phyloP scores from a whole-genome alignment of 2,797 vertebrate genomes.

The Pipistrellus pipistrellus region DNA sequence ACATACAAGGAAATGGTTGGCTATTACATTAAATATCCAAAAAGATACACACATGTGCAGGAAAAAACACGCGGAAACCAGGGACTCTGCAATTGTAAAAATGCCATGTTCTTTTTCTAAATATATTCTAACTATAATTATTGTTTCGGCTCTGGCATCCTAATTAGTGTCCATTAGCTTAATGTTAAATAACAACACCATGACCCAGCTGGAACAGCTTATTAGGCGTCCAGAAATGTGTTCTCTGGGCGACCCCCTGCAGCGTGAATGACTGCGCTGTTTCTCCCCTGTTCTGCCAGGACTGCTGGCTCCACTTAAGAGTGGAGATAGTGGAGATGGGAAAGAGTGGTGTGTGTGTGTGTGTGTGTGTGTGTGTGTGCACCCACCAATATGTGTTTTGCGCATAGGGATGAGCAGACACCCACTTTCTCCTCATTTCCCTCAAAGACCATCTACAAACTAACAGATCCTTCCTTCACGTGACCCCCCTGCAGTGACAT shows the following conservation, averaged over 20 bases:
- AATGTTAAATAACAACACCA: not conserved
- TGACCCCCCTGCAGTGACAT: not conserved
- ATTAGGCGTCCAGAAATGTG: not conserved
- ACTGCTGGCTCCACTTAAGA: not conserved
- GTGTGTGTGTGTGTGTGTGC: accelerated
- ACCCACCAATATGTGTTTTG: not conserved
- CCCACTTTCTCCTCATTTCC: not conserved
- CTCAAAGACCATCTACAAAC: not conserved
- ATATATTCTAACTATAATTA: constrained; percentile 11
- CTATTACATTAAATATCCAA: constrained; percentile 13
- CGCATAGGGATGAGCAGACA: not conserved
- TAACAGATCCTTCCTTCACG: not conserved
- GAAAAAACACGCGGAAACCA: not conserved
- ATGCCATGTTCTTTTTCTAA: not conserved
- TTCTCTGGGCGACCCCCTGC: not conserved
- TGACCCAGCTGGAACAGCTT: not conserved
- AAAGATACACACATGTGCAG: not conserved
- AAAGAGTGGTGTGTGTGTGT: accelerated
- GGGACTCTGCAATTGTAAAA: not conserved
- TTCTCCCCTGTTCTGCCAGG: not conserved
- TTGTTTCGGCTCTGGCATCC: not conserved
- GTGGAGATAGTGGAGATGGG: not conserved
- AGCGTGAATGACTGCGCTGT: not conserved
- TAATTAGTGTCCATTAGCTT: constrained; percentile 18
- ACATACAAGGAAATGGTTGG: not conserved